phyloP scores from a whole-genome alignment of 2,888 invertebrate species.

The Drepanosiphum platanoidis region DNA sequence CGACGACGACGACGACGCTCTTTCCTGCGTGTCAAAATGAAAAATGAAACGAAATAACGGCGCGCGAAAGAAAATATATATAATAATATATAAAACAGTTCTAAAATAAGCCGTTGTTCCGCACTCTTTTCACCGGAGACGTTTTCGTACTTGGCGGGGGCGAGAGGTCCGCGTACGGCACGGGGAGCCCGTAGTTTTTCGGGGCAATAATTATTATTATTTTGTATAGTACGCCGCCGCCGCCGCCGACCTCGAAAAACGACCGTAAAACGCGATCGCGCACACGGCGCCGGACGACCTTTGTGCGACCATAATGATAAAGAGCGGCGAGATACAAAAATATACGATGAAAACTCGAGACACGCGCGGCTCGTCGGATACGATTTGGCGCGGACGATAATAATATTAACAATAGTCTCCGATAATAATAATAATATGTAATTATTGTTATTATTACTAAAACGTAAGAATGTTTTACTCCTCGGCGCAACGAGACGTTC shows the following conservation, averaged over 20 bases:
- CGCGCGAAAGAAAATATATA: neutral
- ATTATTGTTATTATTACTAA: too few species aligned
- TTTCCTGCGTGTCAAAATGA: constrained; percentile 41
- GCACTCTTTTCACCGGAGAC: constrained; percentile 13
- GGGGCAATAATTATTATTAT: neutral
- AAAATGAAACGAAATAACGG: constrained; percentile 37
- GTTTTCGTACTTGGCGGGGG: neutral
- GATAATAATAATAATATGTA: too few species aligned
- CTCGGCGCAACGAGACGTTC: too few species aligned
- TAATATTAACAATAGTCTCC: too few species aligned
- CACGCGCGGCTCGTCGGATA: too few species aligned
- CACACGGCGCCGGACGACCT: too few species aligned
- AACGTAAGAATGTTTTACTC: too few species aligned
- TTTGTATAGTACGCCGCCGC: too few species aligned
- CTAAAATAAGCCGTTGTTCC: constrained; percentile 12
- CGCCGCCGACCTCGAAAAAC: neutral
- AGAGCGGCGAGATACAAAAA: too few species aligned
- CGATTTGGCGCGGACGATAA: too few species aligned
- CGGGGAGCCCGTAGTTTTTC: neutral
- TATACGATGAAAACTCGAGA: too few species aligned
- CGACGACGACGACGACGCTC: neutral
- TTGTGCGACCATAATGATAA: too few species aligned
- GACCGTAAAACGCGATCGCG: neutral
- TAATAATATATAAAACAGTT: constrained; percentile 14
- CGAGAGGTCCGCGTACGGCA: neutral